Evolutionary conservation across 1,140 invertebrate genomes (phyloP).

Genomic region (Drosophila fuyamai): DNA sequence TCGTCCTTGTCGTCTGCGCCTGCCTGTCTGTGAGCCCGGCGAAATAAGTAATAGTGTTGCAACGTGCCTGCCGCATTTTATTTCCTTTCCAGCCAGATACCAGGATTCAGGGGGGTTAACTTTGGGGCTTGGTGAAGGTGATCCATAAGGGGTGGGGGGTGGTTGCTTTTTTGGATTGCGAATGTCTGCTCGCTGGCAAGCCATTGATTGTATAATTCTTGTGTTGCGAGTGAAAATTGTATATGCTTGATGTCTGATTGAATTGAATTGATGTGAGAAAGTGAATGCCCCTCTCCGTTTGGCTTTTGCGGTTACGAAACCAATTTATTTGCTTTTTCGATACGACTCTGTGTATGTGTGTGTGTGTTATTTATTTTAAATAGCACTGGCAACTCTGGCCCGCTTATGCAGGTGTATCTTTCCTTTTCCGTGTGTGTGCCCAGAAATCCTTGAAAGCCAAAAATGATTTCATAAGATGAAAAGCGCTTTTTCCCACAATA

Average conservation of each 20-base stretch:
- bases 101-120: neutral
- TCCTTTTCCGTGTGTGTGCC: slow-evolving; percentile 15
- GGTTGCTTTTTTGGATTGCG: neutral
- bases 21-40: slow-evolving; percentile 69
- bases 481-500: slow-evolving; percentile 62
- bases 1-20: slow-evolving; percentile 55
- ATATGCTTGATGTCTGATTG: slow-evolving; percentile 82
- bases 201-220: slow-evolving; percentile 82
- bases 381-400: slow-evolving; percentile 43
- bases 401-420: slow-evolving; percentile 19
- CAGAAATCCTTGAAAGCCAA: slow-evolving; percentile 66
- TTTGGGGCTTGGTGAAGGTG: neutral
- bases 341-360: slow-evolving; percentile 6
- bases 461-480: slow-evolving; percentile 81
- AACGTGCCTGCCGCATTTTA: slow-evolving; percentile 83
- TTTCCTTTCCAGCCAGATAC: slow-evolving; percentile 62
- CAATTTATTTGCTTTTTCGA: slow-evolving; percentile 78
- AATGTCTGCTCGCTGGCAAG: slow-evolving; percentile 31
- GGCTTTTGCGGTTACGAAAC: slow-evolving; percentile 84
- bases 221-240: slow-evolving; percentile 76
- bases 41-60: slow-evolving; percentile 83
- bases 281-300: slow-evolving; percentile 55
- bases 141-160: neutral
- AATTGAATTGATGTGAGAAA: slow-evolving; percentile 79
- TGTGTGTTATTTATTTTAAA: slow-evolving; percentile 80